Conservation (phyloP, 2,113 vertebrate species). For the Laticauda laticaudata region DNA sequence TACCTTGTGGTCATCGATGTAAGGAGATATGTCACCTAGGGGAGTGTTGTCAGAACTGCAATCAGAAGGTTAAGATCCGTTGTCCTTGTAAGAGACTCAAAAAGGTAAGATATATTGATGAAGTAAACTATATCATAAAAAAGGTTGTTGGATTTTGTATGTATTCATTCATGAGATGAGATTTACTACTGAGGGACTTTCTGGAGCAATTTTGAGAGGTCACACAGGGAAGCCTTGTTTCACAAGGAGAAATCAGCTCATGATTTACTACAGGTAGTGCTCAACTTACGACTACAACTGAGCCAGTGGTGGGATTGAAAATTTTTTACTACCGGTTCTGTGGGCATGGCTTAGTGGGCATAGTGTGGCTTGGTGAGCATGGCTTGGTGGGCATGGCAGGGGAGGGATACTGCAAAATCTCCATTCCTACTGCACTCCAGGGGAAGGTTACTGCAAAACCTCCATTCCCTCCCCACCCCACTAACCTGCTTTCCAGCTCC, state of each 20-base stretch:
- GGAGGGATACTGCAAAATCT: no score
- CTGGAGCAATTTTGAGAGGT: neutral
- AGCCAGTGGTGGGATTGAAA: neutral
- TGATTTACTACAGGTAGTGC: neutral
- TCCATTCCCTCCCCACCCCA: no score
- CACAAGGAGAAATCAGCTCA: neutral
- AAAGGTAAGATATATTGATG: constrained; percentile 74
- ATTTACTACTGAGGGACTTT: neutral
- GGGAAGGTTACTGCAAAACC: no score
- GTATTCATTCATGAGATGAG: neutral
- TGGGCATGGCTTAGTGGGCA: no score
- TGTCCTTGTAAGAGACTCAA: constrained; percentile 93
- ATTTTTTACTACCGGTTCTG: no score
- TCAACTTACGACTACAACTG: neutral
- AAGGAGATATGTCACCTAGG: constrained; percentile 88
- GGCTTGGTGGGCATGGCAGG: no score
- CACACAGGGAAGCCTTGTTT: neutral
- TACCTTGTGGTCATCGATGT: constrained; percentile 91
- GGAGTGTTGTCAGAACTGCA: constrained; percentile 81
- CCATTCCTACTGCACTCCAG: no score
- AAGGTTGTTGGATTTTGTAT: neutral
- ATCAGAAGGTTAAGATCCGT: constrained; percentile 88
- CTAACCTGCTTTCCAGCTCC: no score
- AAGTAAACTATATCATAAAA: neutral
- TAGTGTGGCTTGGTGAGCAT: no score